Percentiles rank a stretch among this genome's conserved stretches.
phyloP scores from a whole-genome alignment of 2,888 invertebrate species.

The Drosophila sordidula region DNA sequence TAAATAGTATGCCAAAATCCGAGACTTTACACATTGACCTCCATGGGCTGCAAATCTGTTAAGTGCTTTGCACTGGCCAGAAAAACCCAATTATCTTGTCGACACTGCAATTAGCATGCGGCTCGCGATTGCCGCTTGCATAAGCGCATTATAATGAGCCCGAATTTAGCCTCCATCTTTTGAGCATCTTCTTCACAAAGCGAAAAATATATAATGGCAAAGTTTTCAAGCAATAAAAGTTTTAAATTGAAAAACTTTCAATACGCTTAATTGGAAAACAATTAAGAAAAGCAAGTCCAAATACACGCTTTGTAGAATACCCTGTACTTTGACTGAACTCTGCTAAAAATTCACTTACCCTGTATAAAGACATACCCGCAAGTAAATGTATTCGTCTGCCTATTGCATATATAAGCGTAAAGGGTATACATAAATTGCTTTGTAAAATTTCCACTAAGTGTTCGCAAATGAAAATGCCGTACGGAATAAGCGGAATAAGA shows the following conservation, averaged over 20 bases:
- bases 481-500: background rate
- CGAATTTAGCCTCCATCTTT: conserved; percentile 1
- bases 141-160: conserved; percentile 29
- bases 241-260: conserved; percentile 41
- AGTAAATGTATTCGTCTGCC: too few species aligned
- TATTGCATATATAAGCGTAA: too few species aligned
- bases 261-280: conserved; percentile 46
- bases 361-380: too few species aligned
- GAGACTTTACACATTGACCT: conserved; percentile 28
- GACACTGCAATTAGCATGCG: conserved; percentile 59
- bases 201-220: background rate
- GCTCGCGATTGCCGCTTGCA: conserved; percentile 37
- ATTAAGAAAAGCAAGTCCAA: conserved; percentile 23
- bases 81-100: conserved; percentile 41
- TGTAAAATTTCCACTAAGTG: background rate
- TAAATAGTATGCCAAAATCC: conserved; percentile 54
- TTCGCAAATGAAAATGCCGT: conserved; percentile 12
- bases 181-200: background rate
- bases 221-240: conserved; percentile 4
- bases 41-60: conserved; percentile 34
- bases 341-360: too few species aligned
- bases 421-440: background rate
- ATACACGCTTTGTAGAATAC: conserved; percentile 3
- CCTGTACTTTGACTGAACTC: background rate
- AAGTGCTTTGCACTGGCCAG: conserved; percentile 51